Evolutionary conservation across 2,113 vertebrate species (phyloP).

Genomic region (Marmota monax): DNA sequence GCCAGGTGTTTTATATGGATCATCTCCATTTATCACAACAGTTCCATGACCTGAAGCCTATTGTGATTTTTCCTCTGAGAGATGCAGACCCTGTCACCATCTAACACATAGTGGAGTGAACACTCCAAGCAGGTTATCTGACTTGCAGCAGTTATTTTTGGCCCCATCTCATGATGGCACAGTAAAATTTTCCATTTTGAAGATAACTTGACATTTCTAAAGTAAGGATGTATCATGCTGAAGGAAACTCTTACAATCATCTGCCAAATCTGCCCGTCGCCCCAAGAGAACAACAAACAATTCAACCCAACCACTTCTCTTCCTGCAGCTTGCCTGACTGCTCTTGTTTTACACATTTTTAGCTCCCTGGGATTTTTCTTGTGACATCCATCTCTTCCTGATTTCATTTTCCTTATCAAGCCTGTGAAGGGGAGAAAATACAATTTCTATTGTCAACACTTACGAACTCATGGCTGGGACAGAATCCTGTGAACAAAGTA

Average conservation of each 20-base stretch:
- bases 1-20: neutral
- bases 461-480: neutral
- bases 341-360: neutral
- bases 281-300: neutral
- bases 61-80: neutral
- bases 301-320: neutral
- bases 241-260: neutral
- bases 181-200: slow-evolving; percentile 1
- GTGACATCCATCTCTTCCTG: neutral
- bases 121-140: neutral
- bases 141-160: neutral
- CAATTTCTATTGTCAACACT: neutral
- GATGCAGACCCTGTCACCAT: neutral
- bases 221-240: neutral
- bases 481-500: neutral
- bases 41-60: neutral
- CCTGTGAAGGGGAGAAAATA: neutral
- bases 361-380: neutral
- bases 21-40: neutral
- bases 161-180: neutral
- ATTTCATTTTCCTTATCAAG: neutral
- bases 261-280: neutral
- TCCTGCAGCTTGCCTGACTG: neutral
- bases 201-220: neutral
- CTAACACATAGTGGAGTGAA: neutral